Evolutionary conservation across 2,113 vertebrate genomes (phyloP), one percentile per base, ranked within the genome.

Genomic region (Neotragus moschatus): DNA sequence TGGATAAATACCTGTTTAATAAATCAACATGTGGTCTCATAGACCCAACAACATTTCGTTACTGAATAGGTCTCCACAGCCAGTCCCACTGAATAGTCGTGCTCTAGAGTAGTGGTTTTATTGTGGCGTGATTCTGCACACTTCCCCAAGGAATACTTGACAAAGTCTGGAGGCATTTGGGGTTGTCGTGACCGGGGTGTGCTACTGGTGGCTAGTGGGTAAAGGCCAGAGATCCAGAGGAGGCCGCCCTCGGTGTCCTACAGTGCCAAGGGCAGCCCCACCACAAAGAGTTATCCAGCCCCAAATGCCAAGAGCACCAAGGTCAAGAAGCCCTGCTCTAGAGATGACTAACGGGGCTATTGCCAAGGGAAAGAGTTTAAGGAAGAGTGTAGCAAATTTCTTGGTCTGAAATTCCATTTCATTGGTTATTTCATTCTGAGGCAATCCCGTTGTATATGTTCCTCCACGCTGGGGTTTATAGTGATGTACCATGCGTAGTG

Each of bases 401-500:
- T 91, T 10, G 16, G 53, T 21, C 30, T 82, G 11, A 89, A 96
- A 75, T 49, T 58, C 47, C 28, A 7, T 49, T 55, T 66, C 39
- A 15, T 5, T 49, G 26, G 28, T 33, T 17, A 28, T 47, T 86
- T 63, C 45, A 19, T 66, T 79, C 43, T 21, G 47, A 43, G 36
- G 7, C 26, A 13, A 5, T 49, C 33, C 61, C 5, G 2, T n/a
- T 14, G 13, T 0, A 0, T 17, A 10, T 33, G 4, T 36, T 33
- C 23, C 21, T 79, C 58, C 2, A 1, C 11, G 0, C 4, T 21
- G 43, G 30, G 25, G 16, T 49, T 61, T 80, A 39, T 16, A 21
- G 55, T 30, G 25, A 55, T 28, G 30, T 1, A 2, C 56, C 6
- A 25, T 0, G 13, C 0, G 0, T 17, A 8, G 3, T 53, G 14